Percentiles rank a stretch among this genome's conserved stretches.
Conservation (phyloP, 2,888 invertebrate genomes). For the Ceramica pisi region DNA sequence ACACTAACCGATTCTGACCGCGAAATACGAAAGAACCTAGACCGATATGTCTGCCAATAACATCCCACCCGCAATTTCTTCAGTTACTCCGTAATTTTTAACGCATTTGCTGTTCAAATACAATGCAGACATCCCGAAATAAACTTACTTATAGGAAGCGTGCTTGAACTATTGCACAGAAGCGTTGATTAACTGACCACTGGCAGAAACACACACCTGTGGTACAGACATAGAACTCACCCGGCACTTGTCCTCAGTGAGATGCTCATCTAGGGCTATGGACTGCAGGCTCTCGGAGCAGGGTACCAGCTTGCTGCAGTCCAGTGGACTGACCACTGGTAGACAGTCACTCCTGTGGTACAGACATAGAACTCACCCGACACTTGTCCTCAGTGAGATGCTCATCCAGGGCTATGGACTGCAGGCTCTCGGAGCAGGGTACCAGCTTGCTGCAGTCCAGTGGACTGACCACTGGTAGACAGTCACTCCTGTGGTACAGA, state of each 20-base stretch:
- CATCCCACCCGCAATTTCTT: too few relatives aligned
- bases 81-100: too few relatives aligned
- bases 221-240: slow-evolving; percentile 77
- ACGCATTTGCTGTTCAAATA: too few relatives aligned
- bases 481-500: slow-evolving; percentile 93
- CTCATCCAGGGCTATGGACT: slow-evolving; percentile 97
- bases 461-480: slow-evolving; percentile 97
- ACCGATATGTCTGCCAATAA: too few relatives aligned
- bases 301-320: slow-evolving; percentile 97
- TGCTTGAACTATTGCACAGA: too few relatives aligned
- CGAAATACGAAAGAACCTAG: too few relatives aligned
- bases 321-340: slow-evolving; percentile 98
- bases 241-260: slow-evolving; percentile 91
- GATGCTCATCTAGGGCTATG: slow-evolving; percentile 96
- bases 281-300: slow-evolving; percentile 97
- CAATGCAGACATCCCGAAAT: too few relatives aligned
- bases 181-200: too few relatives aligned
- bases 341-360: slow-evolving; percentile 96
- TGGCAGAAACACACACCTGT: slow-evolving; percentile 97
- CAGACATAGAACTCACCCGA: slow-evolving; percentile 67
- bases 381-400: slow-evolving; percentile 93
- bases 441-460: slow-evolving; percentile 97
- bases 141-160: too few relatives aligned
- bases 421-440: slow-evolving; percentile 94
- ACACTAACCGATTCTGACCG: too few relatives aligned